phyloP scores from a whole-genome alignment of 2,888 invertebrate genomes.

The Hipparchia semele region DNA sequence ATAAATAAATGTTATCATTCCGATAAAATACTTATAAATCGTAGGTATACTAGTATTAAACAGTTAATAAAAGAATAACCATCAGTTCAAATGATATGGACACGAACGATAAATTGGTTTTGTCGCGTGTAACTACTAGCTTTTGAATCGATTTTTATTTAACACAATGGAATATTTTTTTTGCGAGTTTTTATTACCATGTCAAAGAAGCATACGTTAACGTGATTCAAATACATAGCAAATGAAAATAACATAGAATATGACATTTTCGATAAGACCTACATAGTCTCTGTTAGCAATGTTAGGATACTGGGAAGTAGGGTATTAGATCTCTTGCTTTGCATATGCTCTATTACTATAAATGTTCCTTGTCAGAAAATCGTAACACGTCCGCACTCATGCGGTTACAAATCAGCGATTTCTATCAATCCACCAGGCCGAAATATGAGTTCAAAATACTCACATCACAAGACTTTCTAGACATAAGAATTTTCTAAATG shows the following conservation, averaged over 20 bases:
- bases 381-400: constrained; percentile 61
- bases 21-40: neutral
- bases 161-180: constrained; percentile 35
- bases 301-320: neutral
- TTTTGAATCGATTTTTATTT: constrained; percentile 50
- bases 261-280: neutral
- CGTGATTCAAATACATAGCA: neutral
- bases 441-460: constrained; percentile 44
- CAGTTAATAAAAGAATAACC: neutral
- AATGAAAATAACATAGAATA: neutral
- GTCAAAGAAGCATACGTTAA: neutral
- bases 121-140: constrained; percentile 49
- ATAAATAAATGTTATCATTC: neutral
- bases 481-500: constrained; percentile 26
- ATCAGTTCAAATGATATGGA: constrained; percentile 19
- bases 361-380: constrained; percentile 28
- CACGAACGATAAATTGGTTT: constrained; percentile 33
- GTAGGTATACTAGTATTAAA: neutral
- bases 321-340: neutral
- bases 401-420: constrained; percentile 41
- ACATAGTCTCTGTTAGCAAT: neutral
- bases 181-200: constrained; percentile 7
- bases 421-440: constrained; percentile 48
- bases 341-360: neutral
- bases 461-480: constrained; percentile 41